These are phyloP conservation scores for Himalopsyche japonica DNA, from an alignment of 2,888 invertebrate species.

Conservation along the genomic window DNA sequence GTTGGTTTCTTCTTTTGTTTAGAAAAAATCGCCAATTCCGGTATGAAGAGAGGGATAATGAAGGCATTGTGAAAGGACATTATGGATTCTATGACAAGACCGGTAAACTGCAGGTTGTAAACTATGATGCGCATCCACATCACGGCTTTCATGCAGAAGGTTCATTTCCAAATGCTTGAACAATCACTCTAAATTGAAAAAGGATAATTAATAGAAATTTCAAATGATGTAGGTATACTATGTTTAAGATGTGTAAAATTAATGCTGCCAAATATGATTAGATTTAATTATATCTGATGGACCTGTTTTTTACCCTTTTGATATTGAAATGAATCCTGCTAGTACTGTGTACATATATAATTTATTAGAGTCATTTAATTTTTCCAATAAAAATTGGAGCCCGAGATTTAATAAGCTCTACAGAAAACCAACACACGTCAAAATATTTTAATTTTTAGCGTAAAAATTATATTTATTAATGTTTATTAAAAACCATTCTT, in stretches of 20 bases:
- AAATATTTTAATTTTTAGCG: not conserved
- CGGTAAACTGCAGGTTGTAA: constrained; percentile 76
- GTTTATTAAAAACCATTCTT: not conserved
- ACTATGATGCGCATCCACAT: constrained; percentile 73
- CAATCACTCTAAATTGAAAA: constrained; percentile 43
- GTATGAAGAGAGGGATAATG: constrained; percentile 75
- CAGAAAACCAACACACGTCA: not conserved
- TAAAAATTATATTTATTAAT: not conserved
- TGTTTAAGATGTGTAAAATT: not conserved
- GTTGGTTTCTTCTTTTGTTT: constrained; percentile 33
- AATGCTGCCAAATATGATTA: not conserved
- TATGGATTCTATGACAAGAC: constrained; percentile 78
- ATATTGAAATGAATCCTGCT: not conserved
- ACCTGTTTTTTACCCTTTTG: not conserved
- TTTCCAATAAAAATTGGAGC: not conserved
- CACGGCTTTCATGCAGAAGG: constrained; percentile 69
- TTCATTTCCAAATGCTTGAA: constrained; percentile 36
- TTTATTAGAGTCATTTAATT: not conserved
- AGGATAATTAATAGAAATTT: constrained; percentile 40
- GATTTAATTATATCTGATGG: not conserved
- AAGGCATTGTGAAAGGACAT: constrained; percentile 76
- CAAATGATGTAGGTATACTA: not conserved
- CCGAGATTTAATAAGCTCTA: not conserved
- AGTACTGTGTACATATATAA: not conserved
- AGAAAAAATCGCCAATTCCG: constrained; percentile 82